These are phyloP conservation scores for Noturus placidus DNA, from an alignment of 2,113 vertebrate species.

Conservation along the genomic window DNA sequence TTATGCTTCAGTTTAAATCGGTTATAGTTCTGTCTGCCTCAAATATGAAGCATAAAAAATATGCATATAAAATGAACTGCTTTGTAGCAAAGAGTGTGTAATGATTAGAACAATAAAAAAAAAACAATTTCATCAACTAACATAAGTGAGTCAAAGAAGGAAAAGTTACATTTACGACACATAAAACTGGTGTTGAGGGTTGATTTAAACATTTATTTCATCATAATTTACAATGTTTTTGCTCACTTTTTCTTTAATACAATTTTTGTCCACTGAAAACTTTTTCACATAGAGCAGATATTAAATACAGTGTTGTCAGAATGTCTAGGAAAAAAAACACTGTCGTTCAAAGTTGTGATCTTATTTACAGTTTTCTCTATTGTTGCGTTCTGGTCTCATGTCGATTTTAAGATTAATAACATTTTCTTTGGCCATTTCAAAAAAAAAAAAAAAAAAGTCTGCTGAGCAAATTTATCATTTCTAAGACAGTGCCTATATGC, in stretches of 20 bases:
- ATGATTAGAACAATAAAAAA: background rate
- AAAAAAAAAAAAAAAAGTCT: conserved; percentile 55
- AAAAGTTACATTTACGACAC: background rate
- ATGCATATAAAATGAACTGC: background rate
- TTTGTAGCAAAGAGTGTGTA: background rate
- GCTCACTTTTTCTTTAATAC: background rate
- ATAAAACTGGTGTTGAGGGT: background rate
- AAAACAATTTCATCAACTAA: background rate
- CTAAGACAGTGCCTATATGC: conserved; percentile 61
- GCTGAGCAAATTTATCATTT: conserved; percentile 72
- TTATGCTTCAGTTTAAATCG: conserved; percentile 29
- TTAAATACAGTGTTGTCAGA: background rate
- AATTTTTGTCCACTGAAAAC: background rate
- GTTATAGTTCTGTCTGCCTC: background rate
- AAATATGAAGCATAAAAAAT: background rate
- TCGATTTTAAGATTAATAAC: conserved; percentile 75
- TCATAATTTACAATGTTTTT: background rate
- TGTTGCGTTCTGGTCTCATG: conserved; percentile 67
- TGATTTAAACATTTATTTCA: background rate
- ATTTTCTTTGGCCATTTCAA: conserved; percentile 72
- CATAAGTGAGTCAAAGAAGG: background rate
- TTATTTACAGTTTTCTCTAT: conserved; percentile 72
- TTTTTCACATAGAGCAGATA: background rate
- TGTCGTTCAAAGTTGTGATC: conserved; percentile 60
- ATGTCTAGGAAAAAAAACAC: conserved; percentile 49